phyloP scores from a whole-genome alignment of 2,888 invertebrate genomes.

The Aricia artaxerxes region DNA sequence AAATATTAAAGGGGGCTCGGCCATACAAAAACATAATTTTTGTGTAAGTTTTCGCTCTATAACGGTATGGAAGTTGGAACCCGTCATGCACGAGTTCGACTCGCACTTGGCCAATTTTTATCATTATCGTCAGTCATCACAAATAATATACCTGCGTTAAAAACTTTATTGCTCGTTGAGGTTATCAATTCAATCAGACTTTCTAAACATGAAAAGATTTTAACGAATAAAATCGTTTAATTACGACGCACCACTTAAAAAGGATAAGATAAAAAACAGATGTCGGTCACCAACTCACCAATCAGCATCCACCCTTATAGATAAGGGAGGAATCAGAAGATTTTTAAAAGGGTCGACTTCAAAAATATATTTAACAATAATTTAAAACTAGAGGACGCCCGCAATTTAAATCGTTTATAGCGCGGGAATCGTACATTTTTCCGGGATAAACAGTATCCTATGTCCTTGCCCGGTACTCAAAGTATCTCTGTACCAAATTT shows the following conservation, averaged over 20 bases:
- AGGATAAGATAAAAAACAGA: constrained; percentile 11
- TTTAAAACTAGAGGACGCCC: too few species aligned
- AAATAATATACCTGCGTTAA: neutral
- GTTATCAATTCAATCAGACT: neutral
- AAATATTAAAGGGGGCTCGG: too few species aligned
- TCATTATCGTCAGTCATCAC: neutral
- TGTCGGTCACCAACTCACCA: neutral
- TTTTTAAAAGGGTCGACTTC: neutral
- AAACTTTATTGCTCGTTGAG: neutral
- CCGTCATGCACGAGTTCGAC: too few species aligned
- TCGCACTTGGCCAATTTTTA: too few species aligned
- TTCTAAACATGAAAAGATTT: neutral
- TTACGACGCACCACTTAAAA: neutral
- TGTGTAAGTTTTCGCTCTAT: too few species aligned
- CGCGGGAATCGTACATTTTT: too few species aligned
- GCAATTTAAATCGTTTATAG: too few species aligned
- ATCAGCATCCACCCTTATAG: neutral
- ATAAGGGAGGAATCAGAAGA: neutral
- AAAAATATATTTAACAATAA: neutral
- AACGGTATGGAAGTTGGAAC: too few species aligned
- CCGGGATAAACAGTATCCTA: too few species aligned
- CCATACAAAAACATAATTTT: too few species aligned
- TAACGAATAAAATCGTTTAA: neutral
- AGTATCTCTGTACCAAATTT: too few species aligned
- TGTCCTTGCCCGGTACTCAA: too few species aligned